These are phyloP conservation scores for Microcebus murinus DNA, from an alignment of 2,113 vertebrate species.

Conservation along the genomic window DNA sequence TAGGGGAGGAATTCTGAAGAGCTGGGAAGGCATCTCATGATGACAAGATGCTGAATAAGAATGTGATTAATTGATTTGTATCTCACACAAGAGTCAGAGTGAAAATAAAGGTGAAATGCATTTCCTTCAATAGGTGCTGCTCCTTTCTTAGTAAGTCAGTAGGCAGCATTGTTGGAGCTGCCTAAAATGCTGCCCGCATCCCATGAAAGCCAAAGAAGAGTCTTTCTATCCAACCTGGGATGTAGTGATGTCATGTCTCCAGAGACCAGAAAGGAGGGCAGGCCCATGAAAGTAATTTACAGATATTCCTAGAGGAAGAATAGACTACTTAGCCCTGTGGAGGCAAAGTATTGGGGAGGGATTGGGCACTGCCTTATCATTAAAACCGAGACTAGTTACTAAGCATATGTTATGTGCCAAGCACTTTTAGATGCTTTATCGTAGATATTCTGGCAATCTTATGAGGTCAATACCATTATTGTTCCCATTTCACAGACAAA, in stretches of 20 bases:
- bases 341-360: neutral
- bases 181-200: neutral
- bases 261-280: neutral
- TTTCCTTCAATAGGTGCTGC: neutral
- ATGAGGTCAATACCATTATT: neutral
- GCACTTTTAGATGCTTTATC: neutral
- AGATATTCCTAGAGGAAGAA: neutral
- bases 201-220: neutral
- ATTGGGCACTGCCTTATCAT: too few species aligned
- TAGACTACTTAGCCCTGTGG: neutral
- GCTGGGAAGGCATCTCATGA: neutral
- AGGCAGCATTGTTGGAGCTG: neutral
- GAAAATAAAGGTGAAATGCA: slow-evolving; percentile 13
- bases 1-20: slow-evolving; percentile 34
- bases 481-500: neutral
- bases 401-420: rapidly evolving
- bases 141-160: neutral
- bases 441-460: neutral
- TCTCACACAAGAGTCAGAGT: neutral
- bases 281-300: neutral
- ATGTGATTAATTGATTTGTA: slow-evolving; percentile 5
- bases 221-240: neutral
- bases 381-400: neutral
- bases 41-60: slow-evolving; percentile 9
- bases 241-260: neutral